Base-by-base conservation (phyloP, 2,888 invertebrate species). In the Zele albiditarsus region DNA sequence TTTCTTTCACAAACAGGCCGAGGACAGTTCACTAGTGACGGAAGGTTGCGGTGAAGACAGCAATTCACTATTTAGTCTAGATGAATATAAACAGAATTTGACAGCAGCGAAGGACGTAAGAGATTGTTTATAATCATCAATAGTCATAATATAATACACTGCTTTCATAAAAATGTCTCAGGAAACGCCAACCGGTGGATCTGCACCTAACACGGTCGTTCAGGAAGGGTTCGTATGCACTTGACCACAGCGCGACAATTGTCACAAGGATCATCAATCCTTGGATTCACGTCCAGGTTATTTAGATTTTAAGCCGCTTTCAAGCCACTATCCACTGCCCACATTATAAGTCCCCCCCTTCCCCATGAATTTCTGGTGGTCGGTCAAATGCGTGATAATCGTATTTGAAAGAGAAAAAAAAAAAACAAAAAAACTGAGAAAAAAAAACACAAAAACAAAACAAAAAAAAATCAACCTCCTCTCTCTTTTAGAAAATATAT, bases 221-320 rank as follows among this genome's bases (percentile, higher is more conserved):
- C 87, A 88, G 79, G 88, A 88, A 73, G 87, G 87, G 74, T 87
- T 84, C 77, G 88, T 88, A 77, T 88, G 88, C 83, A 89, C 88
- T 82, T 89, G 88, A 89, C 86, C 87, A 80, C 80, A 85, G 69
- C 83, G 80, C 77, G 74, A 81, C 78, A 79, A 80, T 80, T 81
- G 83, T 81, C 82, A 83, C 79, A 83, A 71, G 33, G 49, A 75
- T 33, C 82, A 65, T 82, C 84, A 80, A 83, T 81, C 82, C 82
- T 81, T 84, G 82, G 85, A 86, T 84, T 84, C 82, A 82, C 84
- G 77, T 83, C 84, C 82, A 83, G 84, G 82, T 82, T 87, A 83
- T 84, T 82, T 85, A 84, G 84, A 85, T 84, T 86, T 84, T 85
- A 86, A 87, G 85, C 86, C 69, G 71, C 73, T 70, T 60, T 69